These are phyloP conservation scores for Hylaeus volcanicus DNA, from an alignment of 1,140 invertebrate genomes.

Conservation along the genomic window DNA sequence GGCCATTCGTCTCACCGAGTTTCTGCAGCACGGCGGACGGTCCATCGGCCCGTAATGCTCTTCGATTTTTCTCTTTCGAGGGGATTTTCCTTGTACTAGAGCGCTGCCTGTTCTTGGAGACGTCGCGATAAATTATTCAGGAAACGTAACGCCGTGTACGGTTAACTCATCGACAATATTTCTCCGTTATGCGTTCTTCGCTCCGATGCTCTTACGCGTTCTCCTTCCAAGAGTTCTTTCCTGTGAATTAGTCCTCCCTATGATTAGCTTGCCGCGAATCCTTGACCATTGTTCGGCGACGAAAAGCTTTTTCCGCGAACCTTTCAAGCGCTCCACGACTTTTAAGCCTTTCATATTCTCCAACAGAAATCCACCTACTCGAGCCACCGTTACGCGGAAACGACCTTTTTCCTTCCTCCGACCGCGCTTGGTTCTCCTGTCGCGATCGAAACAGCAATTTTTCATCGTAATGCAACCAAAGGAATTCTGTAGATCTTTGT, in stretches of 20 bases:
- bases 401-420: not conserved
- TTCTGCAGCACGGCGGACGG: not conserved
- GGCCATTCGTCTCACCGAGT: constrained; percentile 20
- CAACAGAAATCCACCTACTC: constrained; percentile 1
- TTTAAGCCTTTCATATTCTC: constrained; percentile 23
- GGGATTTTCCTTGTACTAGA: no score
- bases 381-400: not conserved
- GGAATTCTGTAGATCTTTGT: no score
- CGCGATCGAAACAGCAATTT: not conserved
- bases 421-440: not conserved
- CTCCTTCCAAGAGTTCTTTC: no score
- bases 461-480: not conserved
- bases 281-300: not conserved
- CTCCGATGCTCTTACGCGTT: no score
- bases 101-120: no score
- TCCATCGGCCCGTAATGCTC: not conserved
- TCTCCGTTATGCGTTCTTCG: no score
- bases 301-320: not conserved
- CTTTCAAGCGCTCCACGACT: not conserved
- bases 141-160: not conserved
- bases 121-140: constrained; percentile 4
- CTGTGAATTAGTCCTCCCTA: no score
- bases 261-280: not conserved
- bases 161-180: no score
- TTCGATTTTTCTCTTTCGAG: not conserved